Evolutionary conservation across 2,888 invertebrate species (phyloP), one percentile per base, ranked within the genome.

Genomic region (Andrena dorsata): DNA sequence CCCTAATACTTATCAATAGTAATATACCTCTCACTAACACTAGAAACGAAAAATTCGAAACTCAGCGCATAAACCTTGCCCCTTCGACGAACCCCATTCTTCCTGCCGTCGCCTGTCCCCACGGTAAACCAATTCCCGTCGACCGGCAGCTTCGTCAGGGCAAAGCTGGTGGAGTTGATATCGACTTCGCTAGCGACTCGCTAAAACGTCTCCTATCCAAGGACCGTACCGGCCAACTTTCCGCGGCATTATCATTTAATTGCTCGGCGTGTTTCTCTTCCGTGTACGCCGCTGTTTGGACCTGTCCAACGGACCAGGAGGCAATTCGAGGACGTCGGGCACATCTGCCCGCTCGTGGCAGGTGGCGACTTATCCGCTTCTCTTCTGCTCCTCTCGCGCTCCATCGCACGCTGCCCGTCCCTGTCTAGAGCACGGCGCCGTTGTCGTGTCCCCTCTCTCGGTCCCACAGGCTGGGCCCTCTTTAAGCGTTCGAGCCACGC

Each of bases 261-360:
- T 83, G 76, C 69, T 69, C 66, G 35, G 8, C 60, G 65, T 68
- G 76, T 72, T 82, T 76, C 83, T 77, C 75, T 83, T 83, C 83
- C 84, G 83, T 72, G 71, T 83, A 72, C 65, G 47, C 30, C 47
- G 47, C 49, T 61, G 76, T 70, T 82, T 76, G 78, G 85, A 78
- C 78, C 85, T 83, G 51, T 65, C 80, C 70, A 26, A 56, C 81
- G 84, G 86, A 90, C 85, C 90, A 86, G 88, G 82, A 90, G 90
- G 88, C 89, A 84, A 88, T 85, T 88, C 87, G 89, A 84, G 83
- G 87, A 85, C 87, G 89, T 87, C 84, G 86, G 78, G 88, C 90
- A 91, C 93, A 93, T 93, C 93, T 93, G 93, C 92, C 91, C 88
- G 86, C 88, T 87, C 86, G 88, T 87, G 91, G 93, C 93, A 93